phyloP scores from a whole-genome alignment of 1,140 invertebrate genomes.

The Magallana gigas region DNA sequence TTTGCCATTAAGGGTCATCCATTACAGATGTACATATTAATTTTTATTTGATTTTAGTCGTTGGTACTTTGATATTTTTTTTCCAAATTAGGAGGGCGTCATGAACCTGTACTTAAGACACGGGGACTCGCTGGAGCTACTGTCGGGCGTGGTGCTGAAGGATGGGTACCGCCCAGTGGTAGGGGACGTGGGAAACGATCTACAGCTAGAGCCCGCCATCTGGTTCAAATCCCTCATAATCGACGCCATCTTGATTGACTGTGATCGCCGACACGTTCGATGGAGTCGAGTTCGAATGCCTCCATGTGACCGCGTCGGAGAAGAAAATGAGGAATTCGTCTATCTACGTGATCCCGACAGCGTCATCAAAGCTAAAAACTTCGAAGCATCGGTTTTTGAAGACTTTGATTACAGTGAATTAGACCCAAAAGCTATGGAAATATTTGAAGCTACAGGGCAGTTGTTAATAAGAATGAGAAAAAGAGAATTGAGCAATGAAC shows the following conservation, averaged over 20 bases:
- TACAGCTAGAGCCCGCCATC: conserved; percentile 55
- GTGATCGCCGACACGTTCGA: conserved; percentile 43
- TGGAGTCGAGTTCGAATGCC: neutral
- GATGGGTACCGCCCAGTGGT: conserved; percentile 51
- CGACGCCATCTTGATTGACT: conserved; percentile 55
- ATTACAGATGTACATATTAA: no score
- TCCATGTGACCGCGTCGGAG: neutral
- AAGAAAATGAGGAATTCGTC: neutral
- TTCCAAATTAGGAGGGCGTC: neutral
- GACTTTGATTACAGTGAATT: conserved; percentile 56
- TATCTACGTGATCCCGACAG: conserved; percentile 38
- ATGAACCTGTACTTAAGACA: conserved; percentile 44
- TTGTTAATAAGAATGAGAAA: conserved; percentile 33
- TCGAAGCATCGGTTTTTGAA: conserved; percentile 32
- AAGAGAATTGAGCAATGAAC: neutral
- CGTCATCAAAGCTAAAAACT: conserved; percentile 19
- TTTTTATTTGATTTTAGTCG: no score
- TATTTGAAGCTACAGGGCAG: conserved; percentile 50
- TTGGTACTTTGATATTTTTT: neutral
- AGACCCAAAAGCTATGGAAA: conserved; percentile 45
- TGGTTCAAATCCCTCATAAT: conserved; percentile 61
- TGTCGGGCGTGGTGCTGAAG: conserved; percentile 41
- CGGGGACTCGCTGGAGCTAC: conserved; percentile 8
- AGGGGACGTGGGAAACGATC: conserved; percentile 42
- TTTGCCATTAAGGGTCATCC: no score